Conservation (phyloP, 2,797 vertebrate genomes). For the Phataginus tetradactyla region DNA sequence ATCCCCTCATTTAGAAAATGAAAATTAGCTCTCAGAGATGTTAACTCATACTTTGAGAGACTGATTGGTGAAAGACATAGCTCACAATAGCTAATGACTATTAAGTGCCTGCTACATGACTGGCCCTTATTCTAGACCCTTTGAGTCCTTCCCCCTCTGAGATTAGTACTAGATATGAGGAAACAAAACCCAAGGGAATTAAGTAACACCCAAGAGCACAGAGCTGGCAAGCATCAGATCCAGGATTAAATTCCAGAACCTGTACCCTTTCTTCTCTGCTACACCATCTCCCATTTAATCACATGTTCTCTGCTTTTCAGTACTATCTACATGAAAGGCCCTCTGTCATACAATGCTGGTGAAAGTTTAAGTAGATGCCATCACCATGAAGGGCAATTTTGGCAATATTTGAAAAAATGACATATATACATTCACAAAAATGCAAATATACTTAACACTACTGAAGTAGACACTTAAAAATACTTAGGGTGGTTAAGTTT, state of each 20-base stretch:
- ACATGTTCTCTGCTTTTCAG: not conserved
- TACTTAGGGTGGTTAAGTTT: not conserved
- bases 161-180: not conserved
- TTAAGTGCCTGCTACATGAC: not conserved
- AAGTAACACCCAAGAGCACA: not conserved
- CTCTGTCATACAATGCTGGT: not conserved
- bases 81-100: not conserved
- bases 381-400: not conserved
- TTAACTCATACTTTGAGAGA: not conserved
- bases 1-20: not conserved
- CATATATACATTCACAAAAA: not conserved
- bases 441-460: not conserved
- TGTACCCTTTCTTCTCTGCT: not conserved
- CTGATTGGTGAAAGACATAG: not conserved
- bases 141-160: not conserved
- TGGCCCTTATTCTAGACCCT: not conserved
- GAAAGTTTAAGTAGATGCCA: not conserved
- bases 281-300: not conserved
- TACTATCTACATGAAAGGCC: not conserved
- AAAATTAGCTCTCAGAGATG: not conserved
- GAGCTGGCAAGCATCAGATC: not conserved
- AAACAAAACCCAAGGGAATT: conserved; percentile 1
- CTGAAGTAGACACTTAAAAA: not conserved
- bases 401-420: not conserved
- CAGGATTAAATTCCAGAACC: not conserved